Base-by-base conservation (phyloP, 2,113 vertebrate species). In the Irena cyanogastra region DNA sequence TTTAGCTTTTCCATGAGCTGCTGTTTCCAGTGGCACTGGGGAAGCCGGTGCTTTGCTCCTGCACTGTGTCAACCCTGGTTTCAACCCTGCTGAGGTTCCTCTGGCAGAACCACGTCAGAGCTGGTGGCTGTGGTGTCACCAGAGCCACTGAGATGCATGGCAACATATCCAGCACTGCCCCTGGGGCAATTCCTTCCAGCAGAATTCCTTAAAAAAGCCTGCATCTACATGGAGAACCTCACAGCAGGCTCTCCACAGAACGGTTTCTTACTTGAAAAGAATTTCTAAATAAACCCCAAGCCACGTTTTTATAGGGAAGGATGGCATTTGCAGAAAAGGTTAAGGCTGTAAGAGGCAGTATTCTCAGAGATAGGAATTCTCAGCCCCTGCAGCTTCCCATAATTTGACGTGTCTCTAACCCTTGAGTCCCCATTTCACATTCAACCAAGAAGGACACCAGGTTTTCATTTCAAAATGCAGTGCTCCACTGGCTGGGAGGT, bases 281-380 rank as follows among this genome's bases (percentile, higher is more conserved):
- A 95, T 93, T 95, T 91, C 69, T 84, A 96, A 90, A 87, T 87
- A 61, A 95, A 94, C 85, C 95, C 86, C 95, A 90, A 95, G 64
- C 92, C 88, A 47, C 88, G 39, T 90, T 97, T 94, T 96, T 95
- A 94, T 90, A 95, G 95, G 87, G 83, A 41, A 94, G 75, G 88
- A 92, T 94, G 93, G 65, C 78, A 96, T 96, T 97, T 97, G 91
- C 93, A 95, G 93, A 53, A 94, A 96, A 96, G 96, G 91, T 83
- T 91, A 87, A 74, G 83, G 87, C 95, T 92, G 37, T 90, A 54
- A 93, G 84, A 94, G 90, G 78, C 65, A 24, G 70, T 92, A 90
- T 96, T 97, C 96, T 94, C 1, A 9, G 96, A 97, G 96, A 95
- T 42, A 70, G 94, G 96, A 94, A 96, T 95, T 94, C 94, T 93